Evolutionary conservation across 2,797 vertebrate genomes (phyloP).

Genomic region (Protosalanx chinensis): DNA sequence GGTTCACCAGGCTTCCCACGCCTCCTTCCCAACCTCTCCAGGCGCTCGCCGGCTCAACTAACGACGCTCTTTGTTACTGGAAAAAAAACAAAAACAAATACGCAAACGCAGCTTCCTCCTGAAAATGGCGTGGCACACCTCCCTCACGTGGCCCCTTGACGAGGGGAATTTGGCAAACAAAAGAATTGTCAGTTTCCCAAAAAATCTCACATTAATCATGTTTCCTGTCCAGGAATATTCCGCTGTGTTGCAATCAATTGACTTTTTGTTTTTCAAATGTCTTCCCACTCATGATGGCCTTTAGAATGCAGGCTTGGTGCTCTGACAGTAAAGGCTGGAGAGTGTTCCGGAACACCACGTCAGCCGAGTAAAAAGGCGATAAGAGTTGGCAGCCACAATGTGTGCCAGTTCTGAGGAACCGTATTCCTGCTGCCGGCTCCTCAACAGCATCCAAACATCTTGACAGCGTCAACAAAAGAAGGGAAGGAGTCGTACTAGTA

Average conservation of each 20-base stretch:
- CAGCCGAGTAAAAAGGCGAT: constrained; percentile 14
- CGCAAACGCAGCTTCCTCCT: constrained; percentile 40
- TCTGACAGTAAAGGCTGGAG: background rate
- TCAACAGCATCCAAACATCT: constrained; percentile 53
- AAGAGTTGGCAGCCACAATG: constrained; percentile 23
- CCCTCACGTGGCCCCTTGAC: background rate
- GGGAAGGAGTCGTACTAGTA: background rate
- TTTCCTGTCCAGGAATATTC: background rate
- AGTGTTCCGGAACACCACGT: background rate
- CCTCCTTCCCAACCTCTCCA: constrained; percentile 34
- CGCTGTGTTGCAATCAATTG: background rate
- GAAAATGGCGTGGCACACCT: constrained; percentile 20
- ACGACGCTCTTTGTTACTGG: background rate
- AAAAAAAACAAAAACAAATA: background rate
- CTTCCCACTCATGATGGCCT: too few species aligned
- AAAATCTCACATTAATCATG: background rate
- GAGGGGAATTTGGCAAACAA: background rate
- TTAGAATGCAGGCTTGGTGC: too few species aligned
- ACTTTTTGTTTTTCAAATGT: too few species aligned
- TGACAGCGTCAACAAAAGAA: constrained; percentile 49
- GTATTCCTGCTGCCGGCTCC: constrained; percentile 32
- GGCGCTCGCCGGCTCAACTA: constrained; percentile 1
- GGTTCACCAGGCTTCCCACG: constrained; percentile 71
- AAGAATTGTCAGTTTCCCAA: background rate
- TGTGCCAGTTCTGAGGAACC: constrained; percentile 27